Base-by-base conservation (phyloP, 2,888 invertebrate species). In the Dicycla oo region DNA sequence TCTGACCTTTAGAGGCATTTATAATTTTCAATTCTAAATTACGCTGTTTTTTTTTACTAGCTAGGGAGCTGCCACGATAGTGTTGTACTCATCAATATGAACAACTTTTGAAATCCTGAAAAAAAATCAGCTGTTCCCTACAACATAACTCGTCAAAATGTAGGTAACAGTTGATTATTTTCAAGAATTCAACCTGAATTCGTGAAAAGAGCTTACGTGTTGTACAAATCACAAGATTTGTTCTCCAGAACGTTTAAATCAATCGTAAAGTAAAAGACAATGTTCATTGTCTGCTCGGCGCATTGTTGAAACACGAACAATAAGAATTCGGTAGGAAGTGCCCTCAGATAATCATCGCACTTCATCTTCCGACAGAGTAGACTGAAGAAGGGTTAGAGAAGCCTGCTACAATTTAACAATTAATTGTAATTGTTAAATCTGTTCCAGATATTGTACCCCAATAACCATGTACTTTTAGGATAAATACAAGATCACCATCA, bases 291-390 rank as follows among this genome's bases (percentile, higher is more conserved):
- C 79, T 85, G 89, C 83, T 71, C 80, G 75, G 83, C 71, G 70
- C 67, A 87, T 88, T 87, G 89, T 91, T 92, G 90, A 90, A 90
- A 89, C 86, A 89, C 82, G 88, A 91, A 90, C 89, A 92, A 92
- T 90, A 91, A 89, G 85, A 86, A 56, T 63, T 81, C 86, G 88
- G 90, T 91, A 92, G 92, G 92, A 93, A 92, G 90, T 91, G 88
- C 91, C 84, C 87, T 83, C 77, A 79, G 89, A 90, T 91, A 91
- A 93, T 92, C 91, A 91, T 90, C 88, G 86, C 89, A 86, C 88
- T 92, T 88, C 91, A 93, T 93, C 93, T 92, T 86, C 88, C 87
- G 83, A 71, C 53, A 72, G 58, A 47, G 66, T 61, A 89, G 90
- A 87, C 53, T 20, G 66, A 56, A 20, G 6, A 88, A 86, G 0